These are phyloP conservation scores for Lerema accius DNA, from an alignment of 1,140 invertebrate genomes.

Conservation along the genomic window DNA sequence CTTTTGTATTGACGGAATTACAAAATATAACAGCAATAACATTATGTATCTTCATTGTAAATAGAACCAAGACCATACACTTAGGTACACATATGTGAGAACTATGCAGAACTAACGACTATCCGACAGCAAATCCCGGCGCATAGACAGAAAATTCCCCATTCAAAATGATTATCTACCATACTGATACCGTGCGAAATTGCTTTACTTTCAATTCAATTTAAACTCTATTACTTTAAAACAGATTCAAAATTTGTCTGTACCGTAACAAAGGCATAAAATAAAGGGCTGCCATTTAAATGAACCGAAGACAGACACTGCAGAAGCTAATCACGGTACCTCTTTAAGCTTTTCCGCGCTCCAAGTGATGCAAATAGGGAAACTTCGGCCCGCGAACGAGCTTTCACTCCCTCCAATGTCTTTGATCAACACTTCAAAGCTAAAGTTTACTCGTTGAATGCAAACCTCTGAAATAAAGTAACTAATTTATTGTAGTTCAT, in stretches of 20 bases:
- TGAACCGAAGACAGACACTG: slow-evolving; percentile 36
- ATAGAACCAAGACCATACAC: no score
- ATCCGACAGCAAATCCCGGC: no score
- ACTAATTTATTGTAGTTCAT: neutral
- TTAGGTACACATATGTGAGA: no score
- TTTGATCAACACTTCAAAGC: slow-evolving; percentile 73
- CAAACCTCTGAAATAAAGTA: slow-evolving; percentile 17
- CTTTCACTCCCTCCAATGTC: slow-evolving; percentile 65
- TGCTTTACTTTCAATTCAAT: neutral
- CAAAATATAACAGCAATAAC: no score
- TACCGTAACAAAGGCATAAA: slow-evolving; percentile 13
- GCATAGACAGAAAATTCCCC: neutral
- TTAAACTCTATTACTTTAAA: neutral
- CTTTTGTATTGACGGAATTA: no score
- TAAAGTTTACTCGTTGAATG: slow-evolving; percentile 50
- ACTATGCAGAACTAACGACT: no score
- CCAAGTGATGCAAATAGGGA: slow-evolving; percentile 73
- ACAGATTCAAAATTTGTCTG: slow-evolving; percentile 9
- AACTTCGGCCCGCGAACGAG: slow-evolving; percentile 67
- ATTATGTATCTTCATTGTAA: no score
- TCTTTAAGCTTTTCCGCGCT: slow-evolving; percentile 64
- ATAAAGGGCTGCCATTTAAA: slow-evolving; percentile 17
- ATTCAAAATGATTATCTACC: neutral
- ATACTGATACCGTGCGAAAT: no score
- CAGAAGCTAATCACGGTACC: slow-evolving; percentile 48